phyloP scores from a whole-genome alignment of 2,888 invertebrate species.

The Polydrusus cervinus region DNA sequence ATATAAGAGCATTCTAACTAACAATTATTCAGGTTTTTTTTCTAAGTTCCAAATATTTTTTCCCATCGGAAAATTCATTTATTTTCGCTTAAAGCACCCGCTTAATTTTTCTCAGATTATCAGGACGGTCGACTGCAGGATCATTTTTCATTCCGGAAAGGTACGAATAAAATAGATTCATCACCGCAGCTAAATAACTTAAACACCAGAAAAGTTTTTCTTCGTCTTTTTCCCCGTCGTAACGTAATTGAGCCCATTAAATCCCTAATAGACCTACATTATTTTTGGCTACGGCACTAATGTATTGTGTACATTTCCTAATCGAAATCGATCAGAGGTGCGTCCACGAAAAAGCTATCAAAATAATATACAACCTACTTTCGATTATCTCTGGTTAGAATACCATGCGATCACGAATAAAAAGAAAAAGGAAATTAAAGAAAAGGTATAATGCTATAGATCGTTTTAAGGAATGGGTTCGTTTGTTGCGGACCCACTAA shows the following conservation, averaged over 20 bases:
- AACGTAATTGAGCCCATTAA: slow-evolving; percentile 58
- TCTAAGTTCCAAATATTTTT: slow-evolving; percentile 1
- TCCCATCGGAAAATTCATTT: slow-evolving; percentile 21
- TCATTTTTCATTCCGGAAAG: slow-evolving; percentile 39
- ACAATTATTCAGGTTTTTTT: background rate
- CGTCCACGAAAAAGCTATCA: slow-evolving; percentile 44
- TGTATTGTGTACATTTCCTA: slow-evolving; percentile 49
- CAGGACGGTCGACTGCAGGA: slow-evolving; percentile 13
- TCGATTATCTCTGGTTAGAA: slow-evolving; percentile 45
- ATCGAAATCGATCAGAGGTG: slow-evolving; percentile 42
- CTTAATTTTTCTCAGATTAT: slow-evolving; percentile 23
- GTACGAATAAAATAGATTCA: slow-evolving; percentile 54
- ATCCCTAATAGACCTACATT: slow-evolving; percentile 57
- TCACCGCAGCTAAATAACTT: slow-evolving; percentile 56
- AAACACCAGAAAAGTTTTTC: slow-evolving; percentile 55
- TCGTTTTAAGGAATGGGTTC: slow-evolving; percentile 34
- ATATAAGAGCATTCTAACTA: no score
- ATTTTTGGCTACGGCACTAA: slow-evolving; percentile 53
- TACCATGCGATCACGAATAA: slow-evolving; percentile 39
- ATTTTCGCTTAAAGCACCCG: slow-evolving; percentile 9
- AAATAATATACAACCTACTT: slow-evolving; percentile 49
- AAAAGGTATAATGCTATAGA: slow-evolving; percentile 22
- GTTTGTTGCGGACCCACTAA: slow-evolving; percentile 17
- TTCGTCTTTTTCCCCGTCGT: slow-evolving; percentile 50
- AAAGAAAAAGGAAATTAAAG: slow-evolving; percentile 42